Evolutionary conservation across 2,888 invertebrate genomes (phyloP).

Genomic region (Cheilosia vernalis): DNA sequence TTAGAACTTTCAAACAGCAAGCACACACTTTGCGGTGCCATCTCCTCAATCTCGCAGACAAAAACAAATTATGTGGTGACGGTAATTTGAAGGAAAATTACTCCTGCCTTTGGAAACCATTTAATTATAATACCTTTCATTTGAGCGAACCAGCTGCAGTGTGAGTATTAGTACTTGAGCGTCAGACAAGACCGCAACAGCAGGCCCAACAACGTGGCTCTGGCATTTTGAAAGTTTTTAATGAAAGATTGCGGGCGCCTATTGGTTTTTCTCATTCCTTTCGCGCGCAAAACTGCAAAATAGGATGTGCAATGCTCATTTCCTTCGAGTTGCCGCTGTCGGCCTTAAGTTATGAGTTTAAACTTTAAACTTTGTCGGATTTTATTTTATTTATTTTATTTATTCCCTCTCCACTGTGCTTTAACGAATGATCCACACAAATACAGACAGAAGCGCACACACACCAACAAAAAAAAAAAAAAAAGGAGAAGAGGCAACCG

Average conservation of each 20-base stretch:
- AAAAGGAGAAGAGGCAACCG: slow-evolving; percentile 28
- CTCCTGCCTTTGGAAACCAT: slow-evolving; percentile 47
- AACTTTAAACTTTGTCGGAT: slow-evolving; percentile 67
- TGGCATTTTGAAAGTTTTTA: slow-evolving; percentile 72
- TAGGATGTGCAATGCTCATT: slow-evolving; percentile 73
- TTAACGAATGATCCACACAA: slow-evolving; percentile 30
- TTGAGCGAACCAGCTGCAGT: slow-evolving; percentile 39
- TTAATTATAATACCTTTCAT: slow-evolving; percentile 74
- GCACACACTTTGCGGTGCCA: slow-evolving; percentile 3
- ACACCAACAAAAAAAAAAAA: background rate
- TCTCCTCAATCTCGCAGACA: slow-evolving; percentile 31
- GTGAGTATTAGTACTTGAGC: slow-evolving; percentile 20
- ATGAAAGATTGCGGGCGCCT: slow-evolving; percentile 75
- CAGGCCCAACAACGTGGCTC: slow-evolving; percentile 59
- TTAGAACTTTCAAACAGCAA: too few species aligned
- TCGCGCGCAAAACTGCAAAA: slow-evolving; percentile 35
- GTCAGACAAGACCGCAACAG: slow-evolving; percentile 67
- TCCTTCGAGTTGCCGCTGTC: slow-evolving; percentile 68
- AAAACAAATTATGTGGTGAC: slow-evolving; percentile 64
- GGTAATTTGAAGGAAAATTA: slow-evolving; percentile 61
- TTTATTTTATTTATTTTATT: slow-evolving; percentile 70
- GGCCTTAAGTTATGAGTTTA: slow-evolving; percentile 74
- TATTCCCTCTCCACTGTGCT: slow-evolving; percentile 59
- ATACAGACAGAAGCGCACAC: background rate
- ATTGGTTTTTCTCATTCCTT: slow-evolving; percentile 48